Evolutionary conservation across 1,140 invertebrate species (phyloP), one percentile per base, ranked within the genome.

Genomic region (Sycophaga agraensis): DNA sequence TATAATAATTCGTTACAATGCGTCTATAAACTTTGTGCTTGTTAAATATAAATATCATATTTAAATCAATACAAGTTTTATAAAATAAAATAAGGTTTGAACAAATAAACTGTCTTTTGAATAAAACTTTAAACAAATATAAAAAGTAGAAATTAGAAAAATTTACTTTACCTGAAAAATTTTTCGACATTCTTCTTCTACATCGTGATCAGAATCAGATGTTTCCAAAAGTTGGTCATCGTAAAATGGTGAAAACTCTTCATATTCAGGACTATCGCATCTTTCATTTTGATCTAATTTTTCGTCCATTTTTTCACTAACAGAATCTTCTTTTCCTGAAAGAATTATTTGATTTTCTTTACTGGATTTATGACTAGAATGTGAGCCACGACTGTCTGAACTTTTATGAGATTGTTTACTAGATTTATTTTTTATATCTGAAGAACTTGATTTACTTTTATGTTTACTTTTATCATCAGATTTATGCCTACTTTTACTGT

Each of bases 141-240:
- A n/a, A n/a, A n/a, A n/a, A n/a, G n/a, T n/a, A n/a, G n/a, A n/a
- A n/a, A n/a, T n/a, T n/a, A n/a, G n/a, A n/a, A n/a, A n/a, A 63
- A 11, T 39, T 45, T 42, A 48, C 51, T 63, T 24, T 73, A 86
- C 85, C 77, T 89, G 86, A 68, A 89, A 92, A 64, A 92, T 90
- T 73, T 84, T 87, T 54, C 88, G 80, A 70, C 89, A 92, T 72
- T 91, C 88, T 56, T 88, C 84, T 70, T 86, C 83, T 9, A 88
- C 79, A 65, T 88, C 84, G 22, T 83, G 80, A 61, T 88, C 86
- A 37, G 84, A 78, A 65, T 83, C 75, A 37, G 73, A 73, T 34
- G 65, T 61, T 42, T 76, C 67, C 57, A 77, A 70, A 45, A 75
- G 34, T 55, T 73, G 69, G 43, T 75, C 71, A 54, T 74, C 69